Conservation (phyloP, 2,113 vertebrate genomes). For the Petrocephalus zakoni region DNA sequence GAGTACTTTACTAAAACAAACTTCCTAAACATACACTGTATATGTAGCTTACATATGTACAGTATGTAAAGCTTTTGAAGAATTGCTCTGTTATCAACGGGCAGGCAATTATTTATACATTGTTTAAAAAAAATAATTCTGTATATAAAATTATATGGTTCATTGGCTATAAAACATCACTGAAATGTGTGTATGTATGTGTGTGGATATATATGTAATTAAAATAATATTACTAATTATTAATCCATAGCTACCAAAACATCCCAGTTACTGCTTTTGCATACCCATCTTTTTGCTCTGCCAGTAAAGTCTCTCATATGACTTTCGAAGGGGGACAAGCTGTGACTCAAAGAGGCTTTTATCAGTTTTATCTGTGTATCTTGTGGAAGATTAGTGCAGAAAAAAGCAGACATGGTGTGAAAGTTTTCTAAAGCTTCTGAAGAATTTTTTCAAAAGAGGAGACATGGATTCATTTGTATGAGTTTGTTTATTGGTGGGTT, state of each 20-base stretch:
- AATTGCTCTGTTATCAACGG: not conserved
- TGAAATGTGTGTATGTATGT: not conserved
- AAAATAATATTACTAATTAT: constrained; percentile 35
- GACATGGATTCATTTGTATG: constrained; percentile 42
- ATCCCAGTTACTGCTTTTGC: not conserved
- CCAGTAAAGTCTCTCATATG: constrained; percentile 15
- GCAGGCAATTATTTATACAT: not conserved
- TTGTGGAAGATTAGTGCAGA: constrained; percentile 30
- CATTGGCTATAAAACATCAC: not conserved
- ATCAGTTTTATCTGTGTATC: constrained; percentile 29
- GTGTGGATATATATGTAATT: constrained; percentile 44
- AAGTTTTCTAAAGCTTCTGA: constrained; percentile 53
- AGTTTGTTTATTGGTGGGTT: constrained; percentile 43
- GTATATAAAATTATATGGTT: not conserved
- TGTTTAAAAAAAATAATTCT: not conserved
- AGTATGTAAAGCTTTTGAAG: not conserved
- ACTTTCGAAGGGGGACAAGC: not conserved
- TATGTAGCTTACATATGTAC: too few relatives aligned
- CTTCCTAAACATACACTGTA: not conserved
- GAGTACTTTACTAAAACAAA: not conserved
- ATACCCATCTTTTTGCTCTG: not conserved
- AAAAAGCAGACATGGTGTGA: constrained; percentile 35
- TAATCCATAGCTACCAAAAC: not conserved
- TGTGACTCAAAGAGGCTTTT: constrained; percentile 24
- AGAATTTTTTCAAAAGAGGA: constrained; percentile 46